These are phyloP conservation scores for Chelonoidis abingdonii DNA, from an alignment of 2,113 vertebrate species.

Conservation along the genomic window DNA sequence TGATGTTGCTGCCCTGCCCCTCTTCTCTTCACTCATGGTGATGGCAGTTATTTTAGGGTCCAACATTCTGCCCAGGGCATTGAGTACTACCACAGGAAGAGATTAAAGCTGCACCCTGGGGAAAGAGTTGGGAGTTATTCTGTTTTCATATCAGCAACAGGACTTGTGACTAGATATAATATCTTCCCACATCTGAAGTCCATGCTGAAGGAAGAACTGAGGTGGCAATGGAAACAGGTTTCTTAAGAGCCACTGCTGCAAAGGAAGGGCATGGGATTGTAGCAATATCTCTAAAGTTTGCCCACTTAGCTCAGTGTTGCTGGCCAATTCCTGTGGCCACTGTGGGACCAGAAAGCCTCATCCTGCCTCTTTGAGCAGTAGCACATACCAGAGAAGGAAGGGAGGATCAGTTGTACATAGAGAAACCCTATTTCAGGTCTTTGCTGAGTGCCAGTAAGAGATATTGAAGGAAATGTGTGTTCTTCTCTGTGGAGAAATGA, in stretches of 20 bases:
- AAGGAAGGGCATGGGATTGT: not conserved
- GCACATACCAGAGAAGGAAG: not conserved
- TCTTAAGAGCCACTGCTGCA: not conserved
- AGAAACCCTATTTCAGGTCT: not conserved
- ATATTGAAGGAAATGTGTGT: not conserved
- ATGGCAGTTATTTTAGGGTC: not conserved
- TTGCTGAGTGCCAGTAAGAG: not conserved
- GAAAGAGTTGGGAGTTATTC: not conserved
- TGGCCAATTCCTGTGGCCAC: not conserved
- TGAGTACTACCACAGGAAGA: not conserved
- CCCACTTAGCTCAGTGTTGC: not conserved
- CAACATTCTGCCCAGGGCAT: fast-evolving
- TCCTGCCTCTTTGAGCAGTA: not conserved
- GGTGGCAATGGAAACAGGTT: not conserved
- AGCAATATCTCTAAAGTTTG: not conserved
- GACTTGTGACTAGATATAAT: not conserved
- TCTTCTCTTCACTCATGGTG: not conserved
- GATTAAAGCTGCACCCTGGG: not conserved
- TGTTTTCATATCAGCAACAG: not conserved
- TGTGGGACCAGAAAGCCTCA: not conserved
- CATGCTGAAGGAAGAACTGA: not conserved
- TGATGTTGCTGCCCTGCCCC: not conserved
- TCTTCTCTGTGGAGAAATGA: not conserved
- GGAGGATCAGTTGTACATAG: not conserved
- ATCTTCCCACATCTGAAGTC: not conserved